phyloP scores from a whole-genome alignment of 2,113 vertebrate species.

The Odobenus rosmarus region DNA sequence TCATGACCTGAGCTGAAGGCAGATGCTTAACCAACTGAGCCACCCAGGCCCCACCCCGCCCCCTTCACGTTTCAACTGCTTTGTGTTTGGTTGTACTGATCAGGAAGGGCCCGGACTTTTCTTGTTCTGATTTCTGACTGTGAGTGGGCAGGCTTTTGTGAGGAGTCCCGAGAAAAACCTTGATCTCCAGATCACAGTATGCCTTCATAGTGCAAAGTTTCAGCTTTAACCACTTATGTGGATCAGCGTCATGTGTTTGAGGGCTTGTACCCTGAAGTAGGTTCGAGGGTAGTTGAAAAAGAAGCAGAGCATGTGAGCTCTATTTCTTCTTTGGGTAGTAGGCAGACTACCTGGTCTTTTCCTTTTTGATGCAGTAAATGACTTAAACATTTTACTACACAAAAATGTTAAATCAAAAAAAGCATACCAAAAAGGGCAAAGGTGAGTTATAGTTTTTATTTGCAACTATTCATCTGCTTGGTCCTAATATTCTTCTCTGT shows the following conservation, averaged over 20 bases:
- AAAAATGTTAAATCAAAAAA: neutral
- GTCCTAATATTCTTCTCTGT: neutral
- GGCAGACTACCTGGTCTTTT: neutral
- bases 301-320: neutral
- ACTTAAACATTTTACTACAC: slow-evolving; percentile 29
- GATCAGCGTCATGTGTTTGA: neutral
- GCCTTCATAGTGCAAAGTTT: neutral
- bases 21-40: too few relatives aligned
- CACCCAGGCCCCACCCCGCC: too few relatives aligned
- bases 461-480: neutral
- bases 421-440: neutral
- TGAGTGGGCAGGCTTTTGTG: slow-evolving; percentile 33
- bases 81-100: neutral
- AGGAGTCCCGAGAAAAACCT: slow-evolving; percentile 28
- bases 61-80: neutral
- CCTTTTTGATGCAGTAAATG: neutral
- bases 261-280: neutral
- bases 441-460: neutral
- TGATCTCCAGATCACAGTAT: neutral
- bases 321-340: neutral
- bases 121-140: slow-evolving; percentile 37
- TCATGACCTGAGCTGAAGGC: too few relatives aligned
- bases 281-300: neutral
- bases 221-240: neutral
- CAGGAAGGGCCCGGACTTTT: neutral